Evolutionary conservation across 2,888 invertebrate species (phyloP), one percentile per base, ranked within the genome.

Genomic region (Chaitophorus viminalis): DNA sequence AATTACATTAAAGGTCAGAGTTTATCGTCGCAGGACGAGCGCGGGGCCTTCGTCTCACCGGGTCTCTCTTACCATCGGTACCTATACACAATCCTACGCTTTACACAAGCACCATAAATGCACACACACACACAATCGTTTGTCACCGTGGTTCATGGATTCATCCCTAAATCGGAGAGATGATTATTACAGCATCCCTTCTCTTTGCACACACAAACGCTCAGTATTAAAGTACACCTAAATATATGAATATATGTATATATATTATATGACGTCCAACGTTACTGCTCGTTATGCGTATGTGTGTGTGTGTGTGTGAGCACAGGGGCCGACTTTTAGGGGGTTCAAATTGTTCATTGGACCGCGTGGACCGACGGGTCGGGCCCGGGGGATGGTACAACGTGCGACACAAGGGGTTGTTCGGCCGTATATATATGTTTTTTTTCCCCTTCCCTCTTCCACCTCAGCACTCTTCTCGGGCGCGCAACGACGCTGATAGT

Each of bases 271-370:
- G 52, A 8, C 52, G 36, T 31, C 60, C 75, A 11, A 29, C 70
- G 78, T 75, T 33, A 54, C 31, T 31, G 76, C 65, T 60, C 75
- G 83, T 83, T 75, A 54, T 39, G 74, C 74, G 74, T 5, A 25
- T 25, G 76, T 65, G 78, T 31, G 79, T 65, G 60, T 11, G 25
- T 3, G 60, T 25, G 33, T 3, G 31, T 14, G 54, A 4, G 60
- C n/a, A 21, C 60, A 83, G 75, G 76, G 72, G 39, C 78, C 72
- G 85, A 86, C 85, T 86, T 86, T 86, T 79, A 31, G 84, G 86
- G n/a, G 86, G 86, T 87, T 81, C 86, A 87, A 87, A 87, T 87
- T 87, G 86, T 79, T 87, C 86, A 87, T 87, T 87, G 86, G 86
- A 87, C 86, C 86, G 86, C 86, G 86, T 52, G 54, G 74, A 87